Evolutionary conservation across 2,797 vertebrate species (phyloP).

Genomic region (Tapera naevia): DNA sequence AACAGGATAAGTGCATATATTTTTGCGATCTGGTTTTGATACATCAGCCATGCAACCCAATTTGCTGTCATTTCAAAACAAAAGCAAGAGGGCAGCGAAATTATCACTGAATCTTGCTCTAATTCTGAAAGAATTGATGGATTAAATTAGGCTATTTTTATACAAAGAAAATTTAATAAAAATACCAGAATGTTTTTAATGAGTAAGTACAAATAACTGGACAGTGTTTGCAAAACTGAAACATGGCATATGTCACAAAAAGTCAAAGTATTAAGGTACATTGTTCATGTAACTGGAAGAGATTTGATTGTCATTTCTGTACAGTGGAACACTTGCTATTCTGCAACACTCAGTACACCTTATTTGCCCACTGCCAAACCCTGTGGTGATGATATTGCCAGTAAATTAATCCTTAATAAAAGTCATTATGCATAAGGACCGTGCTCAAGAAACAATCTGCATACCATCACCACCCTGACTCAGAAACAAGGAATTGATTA

Average conservation of each 20-base stretch:
- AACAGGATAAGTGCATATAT: not conserved
- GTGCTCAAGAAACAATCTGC: not conserved
- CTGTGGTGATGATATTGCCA: not conserved
- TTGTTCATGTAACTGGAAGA: not conserved
- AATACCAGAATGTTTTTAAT: not conserved
- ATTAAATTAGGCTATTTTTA: conserved; percentile 29
- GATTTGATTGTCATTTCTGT: not conserved
- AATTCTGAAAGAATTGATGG: conserved; percentile 1
- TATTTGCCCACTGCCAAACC: not conserved
- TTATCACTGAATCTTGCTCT: not conserved
- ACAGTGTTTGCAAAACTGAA: not conserved
- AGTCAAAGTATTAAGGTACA: not conserved
- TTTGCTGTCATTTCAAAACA: conserved; percentile 49
- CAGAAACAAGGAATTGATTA: not conserved
- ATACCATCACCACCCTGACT: not conserved
- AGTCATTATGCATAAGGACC: not conserved
- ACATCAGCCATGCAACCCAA: not conserved
- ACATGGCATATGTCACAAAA: not conserved
- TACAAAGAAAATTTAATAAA: conserved; percentile 21
- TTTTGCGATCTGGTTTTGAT: conserved; percentile 30
- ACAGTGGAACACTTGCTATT: not conserved
- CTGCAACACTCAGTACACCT: not conserved
- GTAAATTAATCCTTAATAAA: not conserved
- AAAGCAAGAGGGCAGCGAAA: not conserved
- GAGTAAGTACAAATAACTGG: not conserved